A percentile compares a stretch with the other conserved stretches of the same genome.
Evolutionary conservation across 2,113 vertebrate species (phyloP).

Genomic region (Brachypteracias leptosomus): DNA sequence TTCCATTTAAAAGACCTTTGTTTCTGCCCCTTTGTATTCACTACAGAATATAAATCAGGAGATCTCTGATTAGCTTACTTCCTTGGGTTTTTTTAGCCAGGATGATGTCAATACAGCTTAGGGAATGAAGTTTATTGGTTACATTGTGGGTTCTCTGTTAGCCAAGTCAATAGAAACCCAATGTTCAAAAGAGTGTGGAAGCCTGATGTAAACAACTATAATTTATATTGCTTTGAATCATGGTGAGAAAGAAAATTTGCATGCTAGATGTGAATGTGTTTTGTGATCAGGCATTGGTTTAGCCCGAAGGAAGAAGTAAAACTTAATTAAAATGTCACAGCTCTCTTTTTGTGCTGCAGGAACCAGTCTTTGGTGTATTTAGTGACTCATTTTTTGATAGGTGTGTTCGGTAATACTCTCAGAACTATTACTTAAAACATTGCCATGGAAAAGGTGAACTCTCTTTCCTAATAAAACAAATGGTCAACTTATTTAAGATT

Average conservation of each 20-base stretch:
- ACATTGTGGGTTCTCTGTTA: neutral
- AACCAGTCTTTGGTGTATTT: neutral
- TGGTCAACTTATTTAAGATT: neutral
- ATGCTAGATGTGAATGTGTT: neutral
- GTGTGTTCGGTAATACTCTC: neutral
- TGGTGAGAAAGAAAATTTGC: neutral
- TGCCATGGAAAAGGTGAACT: neutral
- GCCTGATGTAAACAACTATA: slow-evolving; percentile 1
- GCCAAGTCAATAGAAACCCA: neutral
- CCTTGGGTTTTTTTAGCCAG: slow-evolving; percentile 42
- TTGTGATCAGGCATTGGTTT: neutral
- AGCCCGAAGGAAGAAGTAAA: slow-evolving; percentile 22
- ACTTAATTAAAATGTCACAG: slow-evolving; percentile 30
- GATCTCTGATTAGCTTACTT: slow-evolving; percentile 56
- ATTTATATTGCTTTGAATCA: slow-evolving; percentile 5
- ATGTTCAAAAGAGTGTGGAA: neutral
- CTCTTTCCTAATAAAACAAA: neutral
- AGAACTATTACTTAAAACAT: neutral
- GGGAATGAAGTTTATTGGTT: neutral
- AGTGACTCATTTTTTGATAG: slow-evolving; percentile 30
- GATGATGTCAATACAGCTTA: slow-evolving; percentile 33
- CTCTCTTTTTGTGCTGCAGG: neutral
- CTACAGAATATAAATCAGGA: slow-evolving; percentile 64
- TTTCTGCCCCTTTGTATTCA: slow-evolving; percentile 65
- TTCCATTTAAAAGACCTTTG: slow-evolving; percentile 61